A percentile compares a stretch with the other conserved stretches of the same genome.
These are phyloP conservation scores for Hydra vulgaris DNA, from an alignment of 30 jellyfish, hydroid and myxozoan species.

Conservation along the genomic window DNA sequence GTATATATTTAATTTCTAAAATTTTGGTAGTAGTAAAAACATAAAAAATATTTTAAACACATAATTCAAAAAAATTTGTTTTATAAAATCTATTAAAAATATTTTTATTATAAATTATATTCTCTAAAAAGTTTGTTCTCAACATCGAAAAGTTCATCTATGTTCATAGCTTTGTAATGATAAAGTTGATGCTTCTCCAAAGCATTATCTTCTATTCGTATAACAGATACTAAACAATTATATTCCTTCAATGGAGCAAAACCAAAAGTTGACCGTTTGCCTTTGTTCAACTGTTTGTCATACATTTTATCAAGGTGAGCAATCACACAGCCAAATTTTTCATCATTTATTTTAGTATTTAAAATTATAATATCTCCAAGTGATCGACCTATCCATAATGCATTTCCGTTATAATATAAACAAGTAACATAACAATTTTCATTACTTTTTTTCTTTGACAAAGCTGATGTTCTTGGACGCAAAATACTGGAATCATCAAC, in stretches of 20 bases:
- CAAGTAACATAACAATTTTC: slow-evolving; percentile 31
- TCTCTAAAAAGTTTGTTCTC: background rate
- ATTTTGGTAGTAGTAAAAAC: too few species aligned
- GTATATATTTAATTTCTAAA: too few species aligned
- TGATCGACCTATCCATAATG: slow-evolving; percentile 77
- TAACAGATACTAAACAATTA: background rate
- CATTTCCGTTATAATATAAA: slow-evolving; percentile 21
- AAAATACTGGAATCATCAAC: background rate
- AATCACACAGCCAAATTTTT: background rate
- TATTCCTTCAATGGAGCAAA: background rate
- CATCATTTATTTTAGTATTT: slow-evolving; percentile 4
- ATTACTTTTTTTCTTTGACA: slow-evolving; percentile 14
- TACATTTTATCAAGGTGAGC: background rate
- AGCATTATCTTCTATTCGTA: background rate
- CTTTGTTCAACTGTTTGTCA: background rate
- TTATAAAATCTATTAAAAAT: too few species aligned
- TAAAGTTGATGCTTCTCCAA: background rate
- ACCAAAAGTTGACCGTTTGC: background rate
- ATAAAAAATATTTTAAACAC: too few species aligned
- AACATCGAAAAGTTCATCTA: background rate
- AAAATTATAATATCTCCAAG: slow-evolving; percentile 55
- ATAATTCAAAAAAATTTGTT: too few species aligned
- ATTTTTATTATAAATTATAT: too few species aligned
- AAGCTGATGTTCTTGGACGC: slow-evolving; percentile 62
- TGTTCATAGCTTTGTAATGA: background rate